Percentiles rank a stretch among this genome's conserved stretches.
phyloP scores from a whole-genome alignment of 2,888 invertebrate genomes.

The Apamea sordens region DNA sequence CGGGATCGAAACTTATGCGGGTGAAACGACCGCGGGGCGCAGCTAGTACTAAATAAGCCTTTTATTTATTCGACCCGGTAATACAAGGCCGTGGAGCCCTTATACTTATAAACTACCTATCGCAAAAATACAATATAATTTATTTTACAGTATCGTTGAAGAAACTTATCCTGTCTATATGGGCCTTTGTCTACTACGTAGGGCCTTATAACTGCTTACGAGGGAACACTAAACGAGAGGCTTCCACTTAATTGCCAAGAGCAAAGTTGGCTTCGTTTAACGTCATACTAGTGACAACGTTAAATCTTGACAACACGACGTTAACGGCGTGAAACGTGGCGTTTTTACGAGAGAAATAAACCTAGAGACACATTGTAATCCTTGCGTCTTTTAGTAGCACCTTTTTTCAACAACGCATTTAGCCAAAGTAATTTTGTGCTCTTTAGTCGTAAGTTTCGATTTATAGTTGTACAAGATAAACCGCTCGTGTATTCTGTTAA shows the following conservation, averaged over 20 bases:
- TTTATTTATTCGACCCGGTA: neutral
- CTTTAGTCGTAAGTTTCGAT: conserved; percentile 22
- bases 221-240: conserved; percentile 6
- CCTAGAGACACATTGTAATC: conserved; percentile 1
- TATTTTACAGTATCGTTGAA: neutral
- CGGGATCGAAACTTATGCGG: too few relatives aligned
- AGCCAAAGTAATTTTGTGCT: conserved; percentile 3
- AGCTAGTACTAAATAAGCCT: neutral
- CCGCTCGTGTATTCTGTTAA: conserved; percentile 30
- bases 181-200: conserved; percentile 1
- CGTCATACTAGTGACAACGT: conserved; percentile 13
- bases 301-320: neutral
- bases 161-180: neutral
- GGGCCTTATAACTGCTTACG: conserved; percentile 7
- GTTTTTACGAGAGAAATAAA: conserved; percentile 37
- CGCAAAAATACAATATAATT: neutral
- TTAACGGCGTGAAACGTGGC: conserved; percentile 20
- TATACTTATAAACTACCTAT: neutral
- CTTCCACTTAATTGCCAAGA: conserved; percentile 19
- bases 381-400: neutral
- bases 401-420: neutral
- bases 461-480: conserved; percentile 29
- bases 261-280: conserved; percentile 26
- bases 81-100: neutral
- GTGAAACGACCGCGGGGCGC: too few relatives aligned